Base-by-base conservation (phyloP, 2,113 vertebrate genomes). In the Chauna torquata region DNA sequence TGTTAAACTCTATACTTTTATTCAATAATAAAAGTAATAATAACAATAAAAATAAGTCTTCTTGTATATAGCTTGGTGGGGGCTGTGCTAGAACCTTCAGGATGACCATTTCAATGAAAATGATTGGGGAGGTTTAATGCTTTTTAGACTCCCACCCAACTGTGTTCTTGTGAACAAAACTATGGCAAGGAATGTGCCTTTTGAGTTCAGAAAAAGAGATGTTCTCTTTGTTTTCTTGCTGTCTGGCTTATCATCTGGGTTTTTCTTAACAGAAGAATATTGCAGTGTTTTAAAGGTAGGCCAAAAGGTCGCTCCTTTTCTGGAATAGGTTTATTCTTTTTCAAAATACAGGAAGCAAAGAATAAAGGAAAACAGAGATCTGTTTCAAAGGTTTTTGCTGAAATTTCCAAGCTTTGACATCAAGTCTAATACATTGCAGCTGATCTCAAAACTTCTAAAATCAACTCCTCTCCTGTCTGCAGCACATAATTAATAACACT, bases 401-500 rank as follows among this genome's bases (percentile, higher is more conserved):
- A 42, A 90, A 71, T 92, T 94, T 88, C 66, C 82, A 15, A 16
- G 27, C 6, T 28, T 69, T 76, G 80, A 74, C 90, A 62, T 58
- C 83, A 72, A 75, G 86, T 34, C 28, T n/a, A 76, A 71, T 58
- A 54, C 34, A 12, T 6, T 58, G 91, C 42, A 18, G 38, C 62
- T 12, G 66, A 50, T 78, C 54, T 69, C 65, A 45, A 45, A 58
- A 40, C 62, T 66, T 86, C 87, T 88, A 20, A 82, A 76, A 91
- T 61, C 85, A 68, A 38, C 81, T 91, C 75, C 42, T 88, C 81
- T 74, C 40, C 72, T 86, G 82, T 58, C 82, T 89, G 77, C 84
- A 77, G 77, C 40, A 64, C 92, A 94, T 96, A 95, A 97, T 94
- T 95, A 88, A 96, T 84, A 72, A 71, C 1, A 0, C 68, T 90